Conservation (phyloP, 2,797 vertebrate species). For the Hafferia zeledoni region DNA sequence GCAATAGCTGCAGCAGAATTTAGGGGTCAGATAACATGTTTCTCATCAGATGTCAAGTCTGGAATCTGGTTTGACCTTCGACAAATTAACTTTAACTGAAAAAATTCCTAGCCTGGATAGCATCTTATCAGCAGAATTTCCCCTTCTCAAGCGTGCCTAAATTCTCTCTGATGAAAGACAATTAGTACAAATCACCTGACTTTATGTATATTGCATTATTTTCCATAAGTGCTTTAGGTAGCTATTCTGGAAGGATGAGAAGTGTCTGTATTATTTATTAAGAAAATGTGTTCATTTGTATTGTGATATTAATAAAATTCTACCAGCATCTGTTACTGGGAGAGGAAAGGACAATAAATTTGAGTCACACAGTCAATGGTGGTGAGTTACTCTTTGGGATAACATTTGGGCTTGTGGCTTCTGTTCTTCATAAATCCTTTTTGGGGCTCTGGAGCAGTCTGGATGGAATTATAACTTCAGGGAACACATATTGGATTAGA, state of each 20-base stretch:
- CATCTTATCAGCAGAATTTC: neutral
- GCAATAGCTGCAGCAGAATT: neutral
- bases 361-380: slow-evolving; percentile 2
- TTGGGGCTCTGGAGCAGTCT: slow-evolving; percentile 13
- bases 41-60: neutral
- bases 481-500: neutral
- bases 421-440: neutral
- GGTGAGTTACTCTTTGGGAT: slow-evolving; percentile 22
- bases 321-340: slow-evolving; percentile 9
- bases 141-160: neutral
- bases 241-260: neutral
- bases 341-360: slow-evolving; percentile 31
- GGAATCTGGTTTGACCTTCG: neutral
- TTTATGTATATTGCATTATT: neutral
- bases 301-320: slow-evolving; percentile 16
- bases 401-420: slow-evolving; percentile 39
- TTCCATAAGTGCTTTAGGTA: neutral
- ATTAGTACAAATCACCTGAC: neutral
- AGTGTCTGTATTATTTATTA: slow-evolving; percentile 42
- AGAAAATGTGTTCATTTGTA: slow-evolving; percentile 12
- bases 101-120: neutral
- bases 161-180: neutral
- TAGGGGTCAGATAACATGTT: neutral
- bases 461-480: neutral
- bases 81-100: neutral